Conservation (phyloP, 1,140 invertebrate genomes). For the Globodera rostochiensis region DNA sequence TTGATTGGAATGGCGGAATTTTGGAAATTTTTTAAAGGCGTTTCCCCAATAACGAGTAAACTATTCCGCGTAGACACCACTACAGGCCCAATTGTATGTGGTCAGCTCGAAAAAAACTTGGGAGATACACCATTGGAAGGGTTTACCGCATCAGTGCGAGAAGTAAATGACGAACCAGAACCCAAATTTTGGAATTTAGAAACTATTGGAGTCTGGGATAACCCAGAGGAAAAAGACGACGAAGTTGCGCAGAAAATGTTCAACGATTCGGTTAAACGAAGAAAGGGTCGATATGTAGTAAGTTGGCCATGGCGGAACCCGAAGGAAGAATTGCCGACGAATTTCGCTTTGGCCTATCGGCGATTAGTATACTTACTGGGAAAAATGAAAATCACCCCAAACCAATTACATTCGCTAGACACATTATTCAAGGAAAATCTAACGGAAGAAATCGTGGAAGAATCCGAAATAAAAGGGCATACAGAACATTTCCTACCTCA, state of each 20-base stretch:
- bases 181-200: conserved; percentile 9
- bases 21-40: conserved; percentile 5
- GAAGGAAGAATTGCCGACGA: neutral
- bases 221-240: neutral
- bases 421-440: neutral
- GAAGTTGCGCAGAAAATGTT: neutral
- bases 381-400: neutral
- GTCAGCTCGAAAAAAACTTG: neutral
- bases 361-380: neutral
- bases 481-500: conserved; percentile 1
- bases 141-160: neutral
- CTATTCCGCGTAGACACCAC: conserved; percentile 2
- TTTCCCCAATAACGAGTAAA: neutral
- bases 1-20: conserved; percentile 2
- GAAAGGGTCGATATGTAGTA: neutral
- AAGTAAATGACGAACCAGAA: neutral
- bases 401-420: neutral
- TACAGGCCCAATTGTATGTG: neutral
- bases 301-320: conserved; percentile 4
- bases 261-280: neutral
- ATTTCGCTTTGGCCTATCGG: conserved; percentile 5
- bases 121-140: no score
- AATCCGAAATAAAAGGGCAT: no score
- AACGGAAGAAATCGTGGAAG: no score
- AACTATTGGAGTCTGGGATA: conserved; percentile 10